Conservation (phyloP, 2,888 invertebrate species). For the Taenaris catops region DNA sequence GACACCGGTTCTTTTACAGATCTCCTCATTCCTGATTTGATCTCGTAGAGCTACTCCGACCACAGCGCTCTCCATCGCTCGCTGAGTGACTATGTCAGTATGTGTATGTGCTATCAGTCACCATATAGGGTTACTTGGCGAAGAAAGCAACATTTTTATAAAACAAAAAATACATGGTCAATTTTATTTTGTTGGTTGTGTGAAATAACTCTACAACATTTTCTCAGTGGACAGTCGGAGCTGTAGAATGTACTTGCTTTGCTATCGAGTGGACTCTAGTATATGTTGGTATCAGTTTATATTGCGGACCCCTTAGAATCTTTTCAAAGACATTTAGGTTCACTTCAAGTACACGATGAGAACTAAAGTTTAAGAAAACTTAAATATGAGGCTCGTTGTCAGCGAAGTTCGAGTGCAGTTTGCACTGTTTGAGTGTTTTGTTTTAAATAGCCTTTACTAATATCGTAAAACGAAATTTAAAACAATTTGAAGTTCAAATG, state of each 20-base stretch:
- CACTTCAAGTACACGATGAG: neutral
- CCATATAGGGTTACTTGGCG: too few species aligned
- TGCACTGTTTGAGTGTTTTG: neutral
- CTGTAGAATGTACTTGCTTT: constrained; percentile 17
- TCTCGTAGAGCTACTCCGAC: too few species aligned
- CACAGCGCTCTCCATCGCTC: too few species aligned
- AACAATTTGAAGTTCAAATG: too few species aligned
- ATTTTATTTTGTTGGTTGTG: neutral
- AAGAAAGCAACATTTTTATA: neutral
- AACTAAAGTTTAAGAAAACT: neutral
- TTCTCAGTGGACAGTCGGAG: constrained; percentile 11
- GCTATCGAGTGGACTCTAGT: constrained; percentile 15
- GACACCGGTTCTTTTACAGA: too few species aligned
- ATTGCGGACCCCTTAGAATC: constrained; percentile 1
- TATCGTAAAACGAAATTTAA: too few species aligned
- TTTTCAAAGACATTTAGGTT: neutral
- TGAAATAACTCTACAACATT: constrained; percentile 8
- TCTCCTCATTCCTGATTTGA: too few species aligned
- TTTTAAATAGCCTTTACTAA: constrained; percentile 1
- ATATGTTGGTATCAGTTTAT: constrained; percentile 18
- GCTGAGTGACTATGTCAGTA: too few species aligned
- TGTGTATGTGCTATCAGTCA: too few species aligned
- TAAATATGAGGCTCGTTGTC: neutral
- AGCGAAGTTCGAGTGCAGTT: neutral
- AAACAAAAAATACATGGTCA: neutral